Evolutionary conservation across 2,797 vertebrate genomes (phyloP).

Genomic region (Molothrus ater): DNA sequence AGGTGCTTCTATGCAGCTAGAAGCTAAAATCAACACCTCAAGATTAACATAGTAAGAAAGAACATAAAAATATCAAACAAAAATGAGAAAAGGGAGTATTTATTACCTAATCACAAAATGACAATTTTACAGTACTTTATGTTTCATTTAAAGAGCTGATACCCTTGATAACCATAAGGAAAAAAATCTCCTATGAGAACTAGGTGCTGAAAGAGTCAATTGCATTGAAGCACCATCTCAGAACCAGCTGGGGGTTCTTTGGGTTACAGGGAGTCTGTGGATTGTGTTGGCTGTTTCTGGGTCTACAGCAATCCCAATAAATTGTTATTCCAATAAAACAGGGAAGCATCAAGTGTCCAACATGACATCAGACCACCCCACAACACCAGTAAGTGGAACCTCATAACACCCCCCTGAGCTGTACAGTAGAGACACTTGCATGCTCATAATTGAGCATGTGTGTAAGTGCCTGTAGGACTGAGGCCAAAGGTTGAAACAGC

Average conservation of each 20-base stretch:
- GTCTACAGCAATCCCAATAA: neutral
- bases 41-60: neutral
- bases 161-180: neutral
- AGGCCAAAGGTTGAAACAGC: slow-evolving; percentile 44
- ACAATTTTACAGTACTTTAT: neutral
- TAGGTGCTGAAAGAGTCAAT: neutral
- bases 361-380: neutral
- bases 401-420: neutral
- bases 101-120: neutral
- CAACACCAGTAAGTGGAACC: neutral
- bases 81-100: neutral
- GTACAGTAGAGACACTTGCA: neutral
- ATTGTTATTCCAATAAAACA: neutral
- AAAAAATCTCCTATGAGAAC: neutral
- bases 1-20: neutral
- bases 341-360: neutral
- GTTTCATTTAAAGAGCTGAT: neutral
- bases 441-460: neutral
- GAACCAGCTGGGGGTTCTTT: neutral
- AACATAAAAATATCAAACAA: neutral
- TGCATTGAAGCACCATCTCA: neutral
- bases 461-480: slow-evolving; percentile 21
- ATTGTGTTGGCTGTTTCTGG: neutral
- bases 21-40: neutral
- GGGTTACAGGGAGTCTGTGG: neutral